These are phyloP conservation scores for Nebria brevicollis DNA, from an alignment of 2,888 invertebrate genomes.

Conservation along the genomic window DNA sequence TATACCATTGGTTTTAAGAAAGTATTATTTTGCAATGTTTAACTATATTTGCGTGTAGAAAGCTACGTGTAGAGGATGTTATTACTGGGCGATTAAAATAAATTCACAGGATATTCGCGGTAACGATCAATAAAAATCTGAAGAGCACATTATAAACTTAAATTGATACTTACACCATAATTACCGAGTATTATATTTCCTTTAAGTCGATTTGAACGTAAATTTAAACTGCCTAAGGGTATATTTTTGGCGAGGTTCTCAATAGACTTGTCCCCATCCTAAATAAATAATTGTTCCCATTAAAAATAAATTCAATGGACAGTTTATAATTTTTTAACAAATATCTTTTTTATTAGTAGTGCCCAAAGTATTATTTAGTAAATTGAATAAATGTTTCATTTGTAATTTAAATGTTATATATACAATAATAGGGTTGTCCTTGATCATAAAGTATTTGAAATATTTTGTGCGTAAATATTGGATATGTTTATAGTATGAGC, in stretches of 20 bases:
- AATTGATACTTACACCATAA: slow-evolving; percentile 74
- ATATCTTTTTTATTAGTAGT: background rate
- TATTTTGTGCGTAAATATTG: too few species aligned
- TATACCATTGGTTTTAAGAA: background rate
- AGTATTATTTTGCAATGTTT: background rate
- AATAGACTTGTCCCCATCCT: slow-evolving; percentile 59
- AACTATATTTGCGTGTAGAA: background rate
- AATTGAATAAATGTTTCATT: too few species aligned
- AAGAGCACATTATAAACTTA: background rate
- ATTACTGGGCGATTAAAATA: too few species aligned
- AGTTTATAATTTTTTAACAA: background rate
- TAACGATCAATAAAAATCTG: background rate
- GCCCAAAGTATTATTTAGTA: background rate
- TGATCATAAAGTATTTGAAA: too few species aligned
- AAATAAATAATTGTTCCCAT: slow-evolving; percentile 45
- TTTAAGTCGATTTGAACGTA: slow-evolving; percentile 80
- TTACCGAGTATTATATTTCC: slow-evolving; percentile 87
- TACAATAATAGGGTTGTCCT: too few species aligned
- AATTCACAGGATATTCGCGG: too few species aligned
- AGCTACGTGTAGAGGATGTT: too few species aligned
- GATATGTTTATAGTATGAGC: too few species aligned
- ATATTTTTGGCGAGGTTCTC: slow-evolving; percentile 59
- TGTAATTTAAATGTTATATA: too few species aligned
- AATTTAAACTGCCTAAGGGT: slow-evolving; percentile 77
- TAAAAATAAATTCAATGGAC: too few species aligned